Evolutionary conservation across 2,797 vertebrate genomes (phyloP), one percentile per base, ranked within the genome.

Genomic region (Anguilla marmorata): DNA sequence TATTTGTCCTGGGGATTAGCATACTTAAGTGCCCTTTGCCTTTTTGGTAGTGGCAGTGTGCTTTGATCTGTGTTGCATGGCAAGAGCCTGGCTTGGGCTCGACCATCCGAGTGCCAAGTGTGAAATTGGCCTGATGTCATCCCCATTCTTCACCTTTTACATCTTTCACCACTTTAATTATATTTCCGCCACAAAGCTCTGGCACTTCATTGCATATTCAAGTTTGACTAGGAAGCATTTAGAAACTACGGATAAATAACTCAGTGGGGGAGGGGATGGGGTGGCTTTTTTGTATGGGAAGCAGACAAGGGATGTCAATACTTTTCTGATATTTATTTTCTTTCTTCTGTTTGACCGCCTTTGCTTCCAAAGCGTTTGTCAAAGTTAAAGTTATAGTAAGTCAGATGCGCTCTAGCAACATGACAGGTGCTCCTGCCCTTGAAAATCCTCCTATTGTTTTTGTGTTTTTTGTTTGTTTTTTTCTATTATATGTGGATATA

Each of bases 1-100:
- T 98, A 98, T 99, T 99, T 99, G 98, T 98, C 97, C 97, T 97
- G 97, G 96, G 98, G 98, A 98, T 99, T 99, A 99, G 97, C 97
- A 98, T 98, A 98, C 96, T 97, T 97, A 97, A 98, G 96, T 96
- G 96, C 95, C 96, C 95, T 96, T 95, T 97, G 96, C 96, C 96
- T 97, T 97, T 96, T 95, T 95, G 96, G 95, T 93, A 91, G 95
- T 96, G 95, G 96, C 95, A 95, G 96, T 94, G 94, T 93, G 96
- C 98, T 99, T 99, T 99, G 98, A 99, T 99, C 98, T 98, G 97
- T 95, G 96, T 97, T 96, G 97, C 97, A 93, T 96, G 94, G 96
- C 95, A 92, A 96, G 96, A 96, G 94, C 95, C 92, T 92, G 96
- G 97, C 97, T 96, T 97, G 97, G 97, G 96, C 96, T 96, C 90